Conservation (phyloP, 2,113 vertebrate genomes). For the Zapornia atra region DNA sequence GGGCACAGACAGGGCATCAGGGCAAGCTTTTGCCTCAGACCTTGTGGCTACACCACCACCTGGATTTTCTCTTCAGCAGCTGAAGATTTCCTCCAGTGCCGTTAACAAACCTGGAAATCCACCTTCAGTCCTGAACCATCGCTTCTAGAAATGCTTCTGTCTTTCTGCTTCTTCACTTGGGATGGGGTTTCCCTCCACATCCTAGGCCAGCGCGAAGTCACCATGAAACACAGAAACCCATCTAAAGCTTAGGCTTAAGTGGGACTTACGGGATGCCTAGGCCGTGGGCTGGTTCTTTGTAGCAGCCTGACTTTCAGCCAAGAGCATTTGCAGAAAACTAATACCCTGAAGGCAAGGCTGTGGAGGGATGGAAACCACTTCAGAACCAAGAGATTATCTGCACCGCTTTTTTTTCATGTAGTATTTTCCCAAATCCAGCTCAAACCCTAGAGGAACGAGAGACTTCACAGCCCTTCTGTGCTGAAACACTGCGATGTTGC, state of each 20-base stretch:
- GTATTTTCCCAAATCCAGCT: background rate
- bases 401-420: background rate
- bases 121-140: background rate
- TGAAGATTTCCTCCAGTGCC: background rate
- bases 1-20: background rate
- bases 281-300: background rate
- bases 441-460: background rate
- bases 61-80: background rate
- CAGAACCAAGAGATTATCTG: background rate
- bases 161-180: background rate
- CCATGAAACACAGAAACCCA: background rate
- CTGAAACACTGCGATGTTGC: constrained; percentile 17
- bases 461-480: background rate
- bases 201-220: background rate
- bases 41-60: background rate
- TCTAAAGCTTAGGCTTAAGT: background rate
- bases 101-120: background rate
- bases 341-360: background rate
- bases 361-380: background rate
- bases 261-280: background rate
- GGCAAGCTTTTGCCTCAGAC: background rate
- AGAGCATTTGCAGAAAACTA: background rate
- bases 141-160: background rate
- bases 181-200: background rate
- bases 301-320: background rate